phyloP scores from a whole-genome alignment of 2,113 vertebrate genomes.

The Callithrix jacchus region DNA sequence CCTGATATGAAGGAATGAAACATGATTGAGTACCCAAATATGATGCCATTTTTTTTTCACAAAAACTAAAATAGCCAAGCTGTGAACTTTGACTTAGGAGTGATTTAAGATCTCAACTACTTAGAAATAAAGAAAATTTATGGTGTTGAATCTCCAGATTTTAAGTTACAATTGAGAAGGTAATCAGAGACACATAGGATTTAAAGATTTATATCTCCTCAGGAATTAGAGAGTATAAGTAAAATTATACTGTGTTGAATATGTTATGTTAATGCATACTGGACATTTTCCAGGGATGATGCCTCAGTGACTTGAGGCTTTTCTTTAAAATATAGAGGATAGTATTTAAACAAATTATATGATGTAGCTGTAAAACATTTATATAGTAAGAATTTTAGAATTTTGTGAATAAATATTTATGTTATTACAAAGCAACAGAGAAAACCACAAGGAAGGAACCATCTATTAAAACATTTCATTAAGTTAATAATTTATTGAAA shows the following conservation, averaged over 20 bases:
- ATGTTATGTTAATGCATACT: slow-evolving; percentile 61
- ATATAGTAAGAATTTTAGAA: slow-evolving; percentile 53
- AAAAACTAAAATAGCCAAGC: background rate
- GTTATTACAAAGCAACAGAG: slow-evolving; percentile 43
- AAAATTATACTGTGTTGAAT: slow-evolving; percentile 16
- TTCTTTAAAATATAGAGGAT: slow-evolving; percentile 76
- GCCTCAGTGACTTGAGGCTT: slow-evolving; percentile 57
- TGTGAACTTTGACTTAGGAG: slow-evolving; percentile 30
- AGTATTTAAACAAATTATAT: slow-evolving; percentile 70
- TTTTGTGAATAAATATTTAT: slow-evolving; percentile 16
- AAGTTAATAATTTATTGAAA: slow-evolving; percentile 61
- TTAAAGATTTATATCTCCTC: background rate
- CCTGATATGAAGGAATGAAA: background rate
- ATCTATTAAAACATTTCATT: slow-evolving; percentile 69
- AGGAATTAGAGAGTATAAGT: background rate
- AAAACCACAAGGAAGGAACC: slow-evolving; percentile 47
- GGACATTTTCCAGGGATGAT: background rate
- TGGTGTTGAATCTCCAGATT: background rate
- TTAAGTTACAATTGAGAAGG: background rate
- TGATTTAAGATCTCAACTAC: background rate
- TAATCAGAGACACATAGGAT: background rate
- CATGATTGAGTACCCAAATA: background rate
- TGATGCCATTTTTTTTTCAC: background rate
- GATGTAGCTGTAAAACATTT: slow-evolving; percentile 63
- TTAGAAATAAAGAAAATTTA: background rate